A percentile compares a stretch with the other conserved stretches of the same genome.
phyloP scores from a whole-genome alignment of 35 echinoderm and acorn worm genomes.

The Apostichopus parvimensis region DNA sequence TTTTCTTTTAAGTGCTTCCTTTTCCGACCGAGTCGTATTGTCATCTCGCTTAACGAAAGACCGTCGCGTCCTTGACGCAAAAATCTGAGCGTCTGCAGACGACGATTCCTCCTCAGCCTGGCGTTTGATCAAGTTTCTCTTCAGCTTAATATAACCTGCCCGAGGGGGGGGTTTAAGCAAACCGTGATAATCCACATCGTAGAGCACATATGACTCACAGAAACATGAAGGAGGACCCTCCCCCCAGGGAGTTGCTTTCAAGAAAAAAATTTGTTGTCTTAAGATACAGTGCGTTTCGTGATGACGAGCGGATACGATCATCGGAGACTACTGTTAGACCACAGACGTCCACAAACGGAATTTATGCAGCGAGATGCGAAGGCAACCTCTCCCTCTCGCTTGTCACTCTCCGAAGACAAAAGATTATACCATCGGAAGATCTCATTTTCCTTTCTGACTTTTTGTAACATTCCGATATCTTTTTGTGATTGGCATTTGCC shows the following conservation, averaged over 20 bases:
- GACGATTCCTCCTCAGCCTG: not conserved
- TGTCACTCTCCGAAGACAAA: not conserved
- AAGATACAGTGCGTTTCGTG: not conserved
- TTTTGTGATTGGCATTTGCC: not conserved
- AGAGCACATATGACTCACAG: constrained; percentile 12
- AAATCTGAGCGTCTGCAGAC: not conserved
- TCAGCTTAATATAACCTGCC: not conserved
- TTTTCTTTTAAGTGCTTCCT: not conserved
- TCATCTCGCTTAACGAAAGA: not conserved
- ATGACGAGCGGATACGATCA: not conserved
- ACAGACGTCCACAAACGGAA: not conserved
- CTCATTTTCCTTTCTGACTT: not conserved
- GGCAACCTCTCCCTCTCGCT: not conserved
- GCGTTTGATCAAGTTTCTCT: constrained; percentile 42
- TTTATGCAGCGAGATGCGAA: not conserved
- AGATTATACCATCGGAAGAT: not conserved
- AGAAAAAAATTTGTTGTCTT: not conserved
- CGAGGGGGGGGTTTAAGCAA: constrained; percentile 23
- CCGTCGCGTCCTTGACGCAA: not conserved
- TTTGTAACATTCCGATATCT: not conserved
- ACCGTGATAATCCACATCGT: constrained; percentile 25
- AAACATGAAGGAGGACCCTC: constrained; percentile 34
- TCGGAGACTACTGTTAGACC: not conserved
- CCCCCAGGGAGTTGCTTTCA: not conserved
- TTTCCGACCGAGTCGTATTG: not conserved